These are phyloP conservation scores for Decapterus maruadsi DNA, from an alignment of 2,797 vertebrate genomes.

Conservation along the genomic window DNA sequence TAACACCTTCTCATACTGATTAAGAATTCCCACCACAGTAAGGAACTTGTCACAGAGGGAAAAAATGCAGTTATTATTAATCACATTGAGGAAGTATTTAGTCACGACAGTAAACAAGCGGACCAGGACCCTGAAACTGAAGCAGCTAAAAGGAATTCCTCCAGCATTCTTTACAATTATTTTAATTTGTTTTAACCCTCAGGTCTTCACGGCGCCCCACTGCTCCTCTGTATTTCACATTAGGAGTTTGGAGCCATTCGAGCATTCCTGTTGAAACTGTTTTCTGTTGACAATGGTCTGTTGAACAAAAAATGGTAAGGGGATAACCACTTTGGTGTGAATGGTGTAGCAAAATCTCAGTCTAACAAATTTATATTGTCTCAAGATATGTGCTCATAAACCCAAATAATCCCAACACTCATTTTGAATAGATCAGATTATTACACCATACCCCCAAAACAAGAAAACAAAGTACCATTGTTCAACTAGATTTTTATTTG, in stretches of 20 bases:
- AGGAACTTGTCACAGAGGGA: neutral
- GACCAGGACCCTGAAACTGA: too few species aligned
- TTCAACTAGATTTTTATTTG: slow-evolving; percentile 87
- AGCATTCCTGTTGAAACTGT: neutral
- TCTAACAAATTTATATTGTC: neutral
- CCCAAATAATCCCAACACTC: neutral
- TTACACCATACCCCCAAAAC: slow-evolving; percentile 26
- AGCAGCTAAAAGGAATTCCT: too few species aligned
- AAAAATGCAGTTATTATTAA: neutral
- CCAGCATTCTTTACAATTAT: too few species aligned
- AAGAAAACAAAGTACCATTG: slow-evolving; percentile 62
- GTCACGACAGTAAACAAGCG: too few species aligned
- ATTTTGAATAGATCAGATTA: neutral
- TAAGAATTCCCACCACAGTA: neutral
- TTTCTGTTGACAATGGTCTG: neutral
- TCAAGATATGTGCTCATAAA: neutral
- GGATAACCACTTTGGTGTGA: neutral
- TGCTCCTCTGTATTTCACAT: too few species aligned
- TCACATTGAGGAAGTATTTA: too few species aligned
- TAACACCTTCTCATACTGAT: neutral
- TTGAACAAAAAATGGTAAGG: neutral
- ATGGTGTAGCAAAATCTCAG: neutral
- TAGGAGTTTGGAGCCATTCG: neutral
- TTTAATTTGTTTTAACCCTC: too few species aligned
- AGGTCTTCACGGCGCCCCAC: too few species aligned